phyloP scores from a whole-genome alignment of 2,888 invertebrate species.

The Magallana nippona region DNA sequence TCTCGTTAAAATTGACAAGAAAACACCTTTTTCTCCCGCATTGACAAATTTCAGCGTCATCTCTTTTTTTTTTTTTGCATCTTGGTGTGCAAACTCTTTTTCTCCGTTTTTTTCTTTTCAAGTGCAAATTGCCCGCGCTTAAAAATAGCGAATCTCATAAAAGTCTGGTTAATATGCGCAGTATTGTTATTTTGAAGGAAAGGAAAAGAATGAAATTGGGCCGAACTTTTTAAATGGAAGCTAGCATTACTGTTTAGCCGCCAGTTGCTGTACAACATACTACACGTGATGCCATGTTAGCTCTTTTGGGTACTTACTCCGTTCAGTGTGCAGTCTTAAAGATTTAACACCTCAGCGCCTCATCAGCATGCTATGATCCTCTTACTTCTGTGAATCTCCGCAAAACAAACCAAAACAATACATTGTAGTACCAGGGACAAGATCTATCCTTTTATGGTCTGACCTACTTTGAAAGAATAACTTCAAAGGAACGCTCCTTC shows the following conservation, averaged over 20 bases:
- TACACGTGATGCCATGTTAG: neutral
- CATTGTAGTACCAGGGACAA: neutral
- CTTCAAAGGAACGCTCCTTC: conserved; percentile 7
- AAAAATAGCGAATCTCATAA: neutral
- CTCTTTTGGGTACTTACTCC: neutral
- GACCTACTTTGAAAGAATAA: conserved; percentile 30
- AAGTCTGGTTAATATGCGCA: neutral
- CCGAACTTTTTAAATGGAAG: conserved; percentile 1
- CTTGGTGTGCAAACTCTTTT: neutral
- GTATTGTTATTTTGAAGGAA: conserved; percentile 22
- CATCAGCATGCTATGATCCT: conserved; percentile 18
- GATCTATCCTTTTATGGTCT: neutral
- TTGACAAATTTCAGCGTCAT: neutral
- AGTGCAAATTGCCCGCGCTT: conserved; percentile 2
- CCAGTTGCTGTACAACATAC: neutral
- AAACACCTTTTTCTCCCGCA: neutral
- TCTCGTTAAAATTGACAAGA: conserved; percentile 23
- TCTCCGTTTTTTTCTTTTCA: neutral
- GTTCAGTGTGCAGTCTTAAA: neutral
- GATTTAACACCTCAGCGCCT: conserved; percentile 11
- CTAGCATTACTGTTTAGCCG: neutral
- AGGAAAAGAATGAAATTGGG: neutral
- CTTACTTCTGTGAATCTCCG: conserved; percentile 17
- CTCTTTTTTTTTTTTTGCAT: neutral
- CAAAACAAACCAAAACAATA: conserved; percentile 25